Evolutionary conservation across 2,113 vertebrate species (phyloP), one percentile per base, ranked within the genome.

Genomic region (Sinocyclocheilus maitianheensis): DNA sequence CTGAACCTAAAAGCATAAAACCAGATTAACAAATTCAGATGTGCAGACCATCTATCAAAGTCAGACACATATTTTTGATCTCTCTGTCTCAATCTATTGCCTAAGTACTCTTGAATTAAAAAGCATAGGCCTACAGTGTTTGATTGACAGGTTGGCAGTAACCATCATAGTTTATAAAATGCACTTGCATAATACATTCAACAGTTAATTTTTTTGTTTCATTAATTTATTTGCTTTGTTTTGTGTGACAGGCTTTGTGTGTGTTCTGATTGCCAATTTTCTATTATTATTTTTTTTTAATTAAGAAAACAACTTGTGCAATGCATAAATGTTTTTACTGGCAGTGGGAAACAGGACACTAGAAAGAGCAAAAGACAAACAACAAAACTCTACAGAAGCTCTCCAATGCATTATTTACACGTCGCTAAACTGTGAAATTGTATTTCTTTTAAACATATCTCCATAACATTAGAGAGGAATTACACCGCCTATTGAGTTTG

Each of bases 401-500:
- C 43, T 53, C 24, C 26, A 16, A 22, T 69, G 46, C 46, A 71
- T 83, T 83, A 83, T 83, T 71, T 90, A 91, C 90, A 91, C 91
- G 84, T 91, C 90, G 88, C 92, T 94, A 91, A 87, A 92, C 89
- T 90, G 90, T 90, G 88, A 93, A 92, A 93, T 86, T 89, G 91
- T 90, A 77, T 91, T 90, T 91, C 78, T 87, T 87, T 90, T 88
- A 86, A 89, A 92, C 88, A 84, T 89, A 90, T 89, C 89, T 90
- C 85, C 76, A 85, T 67, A 87, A 75, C 88, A 90, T 93, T 92
- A 92, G 88, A 12, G 86, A 90, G 88, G 83, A 90, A 91, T 91
- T 90, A 69, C 89, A 81, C 43, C 14, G 48, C 82, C 84, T 85
- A 77, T 81, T 85, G 81, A 78, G 34, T 87, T 83, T 26, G 34